Evolutionary conservation across 53 echinoderm and acorn worm species (phyloP).

Genomic region (Stichopus horrens): DNA sequence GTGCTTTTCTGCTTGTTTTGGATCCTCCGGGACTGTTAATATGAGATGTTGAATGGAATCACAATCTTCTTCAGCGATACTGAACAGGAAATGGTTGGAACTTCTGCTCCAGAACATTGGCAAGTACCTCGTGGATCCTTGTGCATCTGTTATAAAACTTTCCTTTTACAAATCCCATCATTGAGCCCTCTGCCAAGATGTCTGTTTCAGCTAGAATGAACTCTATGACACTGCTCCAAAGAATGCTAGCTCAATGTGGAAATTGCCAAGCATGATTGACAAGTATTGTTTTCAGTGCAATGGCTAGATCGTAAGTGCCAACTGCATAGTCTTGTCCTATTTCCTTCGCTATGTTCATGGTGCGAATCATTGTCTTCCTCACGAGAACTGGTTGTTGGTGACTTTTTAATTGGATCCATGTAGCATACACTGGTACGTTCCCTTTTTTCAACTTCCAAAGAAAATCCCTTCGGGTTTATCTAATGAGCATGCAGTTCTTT

Average conservation of each 20-base stretch:
- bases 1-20: constrained; percentile 33
- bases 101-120: constrained; percentile 62
- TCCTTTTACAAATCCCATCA: constrained; percentile 69
- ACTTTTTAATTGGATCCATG: constrained; percentile 68
- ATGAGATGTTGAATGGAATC: constrained; percentile 50
- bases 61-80: constrained; percentile 49
- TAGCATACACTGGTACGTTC: constrained; percentile 62
- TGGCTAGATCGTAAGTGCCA: constrained; percentile 59
- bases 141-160: constrained; percentile 73
- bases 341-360: constrained; percentile 56
- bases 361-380: constrained; percentile 62
- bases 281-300: constrained; percentile 57
- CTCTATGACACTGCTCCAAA: constrained; percentile 62
- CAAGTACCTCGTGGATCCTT: constrained; percentile 62
- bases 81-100: constrained; percentile 50
- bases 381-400: constrained; percentile 73
- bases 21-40: constrained; percentile 50
- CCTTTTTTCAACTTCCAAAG: constrained; percentile 53
- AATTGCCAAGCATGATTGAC: constrained; percentile 67
- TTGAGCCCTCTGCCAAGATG: constrained; percentile 64
- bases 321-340: constrained; percentile 35
- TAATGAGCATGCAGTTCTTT: background rate
- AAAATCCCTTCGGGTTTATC: constrained; percentile 43
- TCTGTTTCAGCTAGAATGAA: constrained; percentile 62
- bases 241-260: constrained; percentile 62